These are phyloP conservation scores for Aix galericulata DNA, from an alignment of 2,113 vertebrate species.

Conservation along the genomic window DNA sequence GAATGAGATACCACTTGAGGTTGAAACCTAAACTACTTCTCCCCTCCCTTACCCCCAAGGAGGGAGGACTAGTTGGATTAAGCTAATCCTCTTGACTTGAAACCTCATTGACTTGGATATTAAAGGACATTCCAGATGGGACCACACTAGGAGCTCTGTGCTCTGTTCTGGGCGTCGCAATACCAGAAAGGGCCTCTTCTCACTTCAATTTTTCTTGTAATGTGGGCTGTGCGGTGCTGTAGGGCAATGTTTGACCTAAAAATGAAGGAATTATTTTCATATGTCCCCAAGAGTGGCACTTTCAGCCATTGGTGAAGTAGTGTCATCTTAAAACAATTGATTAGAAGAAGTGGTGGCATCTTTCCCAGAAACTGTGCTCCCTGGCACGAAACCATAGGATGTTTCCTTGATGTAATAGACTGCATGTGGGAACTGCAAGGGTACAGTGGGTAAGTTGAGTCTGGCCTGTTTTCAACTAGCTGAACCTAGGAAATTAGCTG, in stretches of 20 bases:
- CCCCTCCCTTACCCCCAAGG: constrained; percentile 31
- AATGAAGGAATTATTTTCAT: constrained; percentile 62
- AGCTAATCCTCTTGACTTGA: constrained; percentile 4
- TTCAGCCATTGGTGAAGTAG: constrained; percentile 33
- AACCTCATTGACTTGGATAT: constrained; percentile 28
- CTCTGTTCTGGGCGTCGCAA: not conserved
- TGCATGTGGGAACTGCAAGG: constrained; percentile 26
- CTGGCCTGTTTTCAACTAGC: not conserved
- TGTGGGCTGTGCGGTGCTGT: constrained; percentile 41
- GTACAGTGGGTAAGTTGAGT: not conserved
- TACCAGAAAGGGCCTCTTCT: not conserved
- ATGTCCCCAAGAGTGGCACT: constrained; percentile 55
- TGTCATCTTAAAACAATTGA: constrained; percentile 59
- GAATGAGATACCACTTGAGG: constrained; percentile 47
- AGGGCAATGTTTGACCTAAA: constrained; percentile 59
- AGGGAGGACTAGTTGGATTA: not conserved
- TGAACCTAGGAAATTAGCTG: constrained; percentile 3
- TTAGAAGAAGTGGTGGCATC: constrained; percentile 49
- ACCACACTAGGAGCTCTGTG: constrained; percentile 53
- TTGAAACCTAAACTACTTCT: constrained; percentile 33
- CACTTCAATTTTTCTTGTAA: not conserved
- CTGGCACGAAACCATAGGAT: constrained; percentile 48
- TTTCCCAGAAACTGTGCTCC: constrained; percentile 45
- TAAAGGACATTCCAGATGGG: constrained; percentile 46
- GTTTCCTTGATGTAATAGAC: constrained; percentile 20